These are phyloP conservation scores for Catocala nupta DNA, from an alignment of 2,888 invertebrate genomes.

Conservation along the genomic window DNA sequence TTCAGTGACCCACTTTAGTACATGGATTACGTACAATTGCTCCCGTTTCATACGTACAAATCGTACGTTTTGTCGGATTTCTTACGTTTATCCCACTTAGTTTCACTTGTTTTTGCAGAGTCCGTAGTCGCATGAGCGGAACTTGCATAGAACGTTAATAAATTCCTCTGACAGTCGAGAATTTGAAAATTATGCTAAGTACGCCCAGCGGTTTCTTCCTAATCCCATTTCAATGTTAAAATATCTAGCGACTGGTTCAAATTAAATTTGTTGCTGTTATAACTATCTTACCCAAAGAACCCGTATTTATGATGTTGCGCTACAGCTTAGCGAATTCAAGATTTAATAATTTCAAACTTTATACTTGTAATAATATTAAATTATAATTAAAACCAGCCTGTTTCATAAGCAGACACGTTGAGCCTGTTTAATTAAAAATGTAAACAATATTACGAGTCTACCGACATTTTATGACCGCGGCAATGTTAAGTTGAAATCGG, in stretches of 20 bases:
- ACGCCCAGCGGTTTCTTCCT: constrained; percentile 43
- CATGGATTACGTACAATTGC: constrained; percentile 61
- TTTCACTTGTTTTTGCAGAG: constrained; percentile 50
- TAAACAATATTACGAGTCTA: constrained; percentile 38
- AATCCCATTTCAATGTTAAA: constrained; percentile 56
- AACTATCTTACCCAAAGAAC: constrained; percentile 7
- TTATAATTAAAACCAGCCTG: constrained; percentile 34
- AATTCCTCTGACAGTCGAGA: constrained; percentile 50
- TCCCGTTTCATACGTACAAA: constrained; percentile 59
- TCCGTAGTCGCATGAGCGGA: constrained; percentile 32
- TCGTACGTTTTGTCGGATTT: constrained; percentile 61
- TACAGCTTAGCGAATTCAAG: no score
- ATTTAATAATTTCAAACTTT: constrained; percentile 34
- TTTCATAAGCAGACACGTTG: constrained; percentile 42
- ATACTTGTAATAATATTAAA: constrained; percentile 35
- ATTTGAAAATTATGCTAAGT: constrained; percentile 59
- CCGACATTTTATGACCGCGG: constrained; percentile 28
- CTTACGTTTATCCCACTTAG: constrained; percentile 56
- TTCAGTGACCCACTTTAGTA: constrained; percentile 59
- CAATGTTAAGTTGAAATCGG: constrained; percentile 27
- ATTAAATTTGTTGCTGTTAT: constrained; percentile 44
- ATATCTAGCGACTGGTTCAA: constrained; percentile 39
- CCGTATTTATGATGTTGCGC: no score
- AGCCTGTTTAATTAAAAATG: constrained; percentile 52
- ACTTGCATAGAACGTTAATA: constrained; percentile 47